A percentile compares a stretch with the other conserved stretches of the same genome.
Conservation (phyloP, 2,888 invertebrate genomes). For the Catocala sponsa region DNA sequence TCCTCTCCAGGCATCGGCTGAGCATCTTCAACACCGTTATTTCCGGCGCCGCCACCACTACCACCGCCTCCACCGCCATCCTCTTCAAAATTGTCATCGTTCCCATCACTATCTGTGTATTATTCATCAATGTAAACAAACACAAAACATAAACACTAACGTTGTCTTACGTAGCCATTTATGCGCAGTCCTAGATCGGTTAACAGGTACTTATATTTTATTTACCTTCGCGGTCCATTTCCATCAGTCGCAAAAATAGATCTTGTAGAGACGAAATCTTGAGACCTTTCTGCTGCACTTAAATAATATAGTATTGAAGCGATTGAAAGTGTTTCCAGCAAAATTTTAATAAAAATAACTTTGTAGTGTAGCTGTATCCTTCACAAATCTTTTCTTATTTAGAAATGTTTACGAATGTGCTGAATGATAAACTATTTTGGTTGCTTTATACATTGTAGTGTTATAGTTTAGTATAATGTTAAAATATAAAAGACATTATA, state of each 20-base stretch:
- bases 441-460: not conserved
- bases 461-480: too few species aligned
- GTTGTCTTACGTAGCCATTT: not conserved
- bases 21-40: slow-evolving; percentile 21
- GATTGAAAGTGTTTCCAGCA: not conserved
- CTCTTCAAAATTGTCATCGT: slow-evolving; percentile 25
- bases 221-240: slow-evolving; percentile 69
- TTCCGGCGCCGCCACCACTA: slow-evolving; percentile 8
- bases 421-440: not conserved
- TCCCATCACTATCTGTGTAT: slow-evolving; percentile 30
- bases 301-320: not conserved
- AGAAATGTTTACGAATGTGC: slow-evolving; percentile 43
- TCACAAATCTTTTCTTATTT: slow-evolving; percentile 35
- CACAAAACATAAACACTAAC: slow-evolving; percentile 5
- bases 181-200: not conserved
- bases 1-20: slow-evolving; percentile 17
- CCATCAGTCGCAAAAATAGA: slow-evolving; percentile 61
- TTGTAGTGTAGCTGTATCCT: not conserved
- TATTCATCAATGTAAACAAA: slow-evolving; percentile 1
- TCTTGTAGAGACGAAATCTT: slow-evolving; percentile 60
- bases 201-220: not conserved
- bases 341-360: slow-evolving; percentile 1
- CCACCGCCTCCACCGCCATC: slow-evolving; percentile 21
- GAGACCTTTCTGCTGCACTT: slow-evolving; percentile 18
- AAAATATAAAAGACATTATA: too few species aligned